phyloP scores from a whole-genome alignment of 2,797 vertebrate species.

The Allochrocebus solatus region DNA sequence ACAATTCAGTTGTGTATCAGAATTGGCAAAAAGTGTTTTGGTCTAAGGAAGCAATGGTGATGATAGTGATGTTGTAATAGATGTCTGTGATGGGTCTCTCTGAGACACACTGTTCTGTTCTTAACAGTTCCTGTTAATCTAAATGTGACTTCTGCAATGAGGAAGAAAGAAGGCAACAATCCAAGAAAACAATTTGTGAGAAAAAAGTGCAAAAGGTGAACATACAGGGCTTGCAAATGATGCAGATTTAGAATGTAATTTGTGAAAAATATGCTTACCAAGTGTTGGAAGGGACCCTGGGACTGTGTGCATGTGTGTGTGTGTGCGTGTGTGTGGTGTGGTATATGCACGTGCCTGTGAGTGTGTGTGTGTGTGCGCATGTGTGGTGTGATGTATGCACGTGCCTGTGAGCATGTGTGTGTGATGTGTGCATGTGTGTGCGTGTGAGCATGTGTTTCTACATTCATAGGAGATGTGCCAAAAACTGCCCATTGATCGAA shows the following conservation, averaged over 20 bases:
- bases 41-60: constrained; percentile 72
- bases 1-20: background rate
- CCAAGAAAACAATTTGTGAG: background rate
- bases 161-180: constrained; percentile 46
- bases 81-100: constrained; percentile 73
- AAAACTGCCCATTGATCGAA: background rate
- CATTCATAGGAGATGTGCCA: background rate
- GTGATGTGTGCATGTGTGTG: background rate
- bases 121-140: constrained; percentile 78
- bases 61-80: constrained; percentile 70
- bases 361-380: background rate
- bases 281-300: background rate
- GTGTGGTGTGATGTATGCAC: background rate
- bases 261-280: background rate
- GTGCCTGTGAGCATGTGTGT: background rate
- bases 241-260: background rate
- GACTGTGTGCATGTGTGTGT: background rate
- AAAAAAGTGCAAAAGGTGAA: constrained; percentile 18
- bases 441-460: background rate
- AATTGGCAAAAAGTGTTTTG: constrained; percentile 19
- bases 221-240: background rate
- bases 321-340: fast-evolving
- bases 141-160: constrained; percentile 69
- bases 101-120: constrained; percentile 79
- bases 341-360: background rate